phyloP scores from a whole-genome alignment of 1,140 invertebrate genomes.

The Lepidostoma basale region DNA sequence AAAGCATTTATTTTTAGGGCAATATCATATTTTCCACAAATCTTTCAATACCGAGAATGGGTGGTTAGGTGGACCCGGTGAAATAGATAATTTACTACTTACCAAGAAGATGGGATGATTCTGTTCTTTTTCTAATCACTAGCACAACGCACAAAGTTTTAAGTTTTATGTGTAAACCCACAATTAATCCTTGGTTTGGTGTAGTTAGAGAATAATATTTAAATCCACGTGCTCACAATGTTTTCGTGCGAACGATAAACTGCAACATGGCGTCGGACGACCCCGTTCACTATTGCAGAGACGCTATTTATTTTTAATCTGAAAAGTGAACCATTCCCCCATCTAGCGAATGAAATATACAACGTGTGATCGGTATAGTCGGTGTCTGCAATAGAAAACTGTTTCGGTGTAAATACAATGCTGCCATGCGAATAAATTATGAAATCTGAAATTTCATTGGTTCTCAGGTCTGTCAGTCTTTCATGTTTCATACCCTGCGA shows the following conservation, averaged over 20 bases:
- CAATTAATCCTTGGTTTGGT: constrained; percentile 11
- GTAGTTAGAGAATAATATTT: constrained; percentile 29
- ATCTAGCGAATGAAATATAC: constrained; percentile 7
- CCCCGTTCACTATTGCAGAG: constrained; percentile 48
- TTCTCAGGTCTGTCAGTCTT: not conserved
- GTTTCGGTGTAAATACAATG: not conserved
- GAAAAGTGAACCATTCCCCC: not conserved
- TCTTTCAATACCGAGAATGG: constrained; percentile 15
- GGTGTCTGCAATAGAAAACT: not conserved
- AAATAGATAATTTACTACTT: constrained; percentile 26
- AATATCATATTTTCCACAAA: not conserved
- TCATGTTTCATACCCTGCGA: too few species aligned
- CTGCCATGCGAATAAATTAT: not conserved
- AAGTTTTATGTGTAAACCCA: constrained; percentile 7
- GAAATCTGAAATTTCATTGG: not conserved
- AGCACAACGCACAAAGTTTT: constrained; percentile 29
- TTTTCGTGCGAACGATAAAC: constrained; percentile 60
- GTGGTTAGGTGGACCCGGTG: constrained; percentile 30
- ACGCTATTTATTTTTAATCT: constrained; percentile 31
- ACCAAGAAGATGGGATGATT: constrained; percentile 7
- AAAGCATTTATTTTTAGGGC: not conserved
- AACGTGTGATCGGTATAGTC: constrained; percentile 3
- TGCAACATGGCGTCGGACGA: constrained; percentile 58
- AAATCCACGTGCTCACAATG: constrained; percentile 62
- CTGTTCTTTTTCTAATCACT: constrained; percentile 22